phyloP scores from a whole-genome alignment of 2,888 invertebrate species.

The Bibio marci region DNA sequence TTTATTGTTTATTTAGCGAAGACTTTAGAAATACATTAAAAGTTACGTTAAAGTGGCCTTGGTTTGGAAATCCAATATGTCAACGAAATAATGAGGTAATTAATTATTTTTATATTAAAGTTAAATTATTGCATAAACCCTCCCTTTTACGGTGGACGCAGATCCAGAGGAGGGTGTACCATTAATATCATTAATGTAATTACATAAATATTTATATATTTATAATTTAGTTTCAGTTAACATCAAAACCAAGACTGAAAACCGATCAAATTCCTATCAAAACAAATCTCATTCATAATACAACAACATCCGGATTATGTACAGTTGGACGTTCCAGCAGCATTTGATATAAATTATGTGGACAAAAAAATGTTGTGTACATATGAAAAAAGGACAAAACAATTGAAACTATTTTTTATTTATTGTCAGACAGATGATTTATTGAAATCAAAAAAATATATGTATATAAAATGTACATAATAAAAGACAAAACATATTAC shows the following conservation, averaged over 20 bases:
- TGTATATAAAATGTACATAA: no score
- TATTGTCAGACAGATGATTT: no score
- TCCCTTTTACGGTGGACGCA: no score
- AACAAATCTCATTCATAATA: conserved; percentile 22
- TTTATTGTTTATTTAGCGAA: conserved; percentile 61
- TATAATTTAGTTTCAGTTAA: conserved; percentile 11
- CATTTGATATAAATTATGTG: conserved; percentile 18
- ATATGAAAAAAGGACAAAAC: no score
- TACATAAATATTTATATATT: no score
- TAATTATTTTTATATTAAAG: no score
- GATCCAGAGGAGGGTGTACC: no score
- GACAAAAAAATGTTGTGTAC: not conserved
- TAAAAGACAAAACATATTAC: no score
- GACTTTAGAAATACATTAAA: conserved; percentile 55
- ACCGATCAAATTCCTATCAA: conserved; percentile 18
- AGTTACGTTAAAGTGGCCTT: conserved; percentile 42
- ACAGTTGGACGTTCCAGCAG: conserved; percentile 26
- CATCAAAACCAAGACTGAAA: conserved; percentile 18
- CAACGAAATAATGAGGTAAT: conserved; percentile 25
- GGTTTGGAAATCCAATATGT: conserved; percentile 23
- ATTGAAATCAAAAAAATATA: no score
- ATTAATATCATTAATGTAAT: no score
- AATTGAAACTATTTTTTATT: no score
- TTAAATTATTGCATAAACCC: no score
- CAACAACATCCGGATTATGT: conserved; percentile 25